Evolutionary conservation across 2,888 invertebrate genomes (phyloP), one percentile per base, ranked within the genome.

Genomic region (Villa cingulata): DNA sequence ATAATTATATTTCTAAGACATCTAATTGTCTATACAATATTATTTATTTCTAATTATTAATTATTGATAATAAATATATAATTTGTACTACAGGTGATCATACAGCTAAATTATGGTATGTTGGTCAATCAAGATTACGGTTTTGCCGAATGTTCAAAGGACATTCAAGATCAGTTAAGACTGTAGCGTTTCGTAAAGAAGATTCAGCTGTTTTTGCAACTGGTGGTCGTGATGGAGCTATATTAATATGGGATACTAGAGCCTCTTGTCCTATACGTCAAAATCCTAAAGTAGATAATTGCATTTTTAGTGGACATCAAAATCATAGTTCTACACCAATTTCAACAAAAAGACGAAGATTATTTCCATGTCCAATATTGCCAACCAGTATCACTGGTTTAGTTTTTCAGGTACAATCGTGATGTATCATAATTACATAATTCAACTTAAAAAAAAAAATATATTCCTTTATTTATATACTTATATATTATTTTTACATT

Each of bases 181-280:
- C 85, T 2, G 83, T 83, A 0, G 81, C 80, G 3, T 86, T 87
- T 61, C 74, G 81, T 12, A 80, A 80, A 41, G 68, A 74, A 9
- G 83, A 83, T 70, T 64, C 75, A 56, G 80, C 78, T 46, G 80
- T 88, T 2, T 89, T 92, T 71, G 89, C 88, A 1, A 87, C 88
- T 0, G 91, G 92, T 17, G 84, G 86, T 0, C 72, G 92, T 32
- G 92, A 94, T 69, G 91, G 92, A 1, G 81, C 81, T 56, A 83
- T 92, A 17, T 78, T 87, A 57, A 64, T 91, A 17, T 92, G 91
- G 91, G 94, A 92, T 62, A 77, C 75, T 0, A 71, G 86, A 53
- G 74, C 74, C 19, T 71, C 68, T 49, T 67, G 69, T 14, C 70
- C 62, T 48, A 58, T 68, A 23, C 66, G 69, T 51, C 54, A 64